phyloP scores from a whole-genome alignment of 2,888 invertebrate species.

The Salpingus planirostris region DNA sequence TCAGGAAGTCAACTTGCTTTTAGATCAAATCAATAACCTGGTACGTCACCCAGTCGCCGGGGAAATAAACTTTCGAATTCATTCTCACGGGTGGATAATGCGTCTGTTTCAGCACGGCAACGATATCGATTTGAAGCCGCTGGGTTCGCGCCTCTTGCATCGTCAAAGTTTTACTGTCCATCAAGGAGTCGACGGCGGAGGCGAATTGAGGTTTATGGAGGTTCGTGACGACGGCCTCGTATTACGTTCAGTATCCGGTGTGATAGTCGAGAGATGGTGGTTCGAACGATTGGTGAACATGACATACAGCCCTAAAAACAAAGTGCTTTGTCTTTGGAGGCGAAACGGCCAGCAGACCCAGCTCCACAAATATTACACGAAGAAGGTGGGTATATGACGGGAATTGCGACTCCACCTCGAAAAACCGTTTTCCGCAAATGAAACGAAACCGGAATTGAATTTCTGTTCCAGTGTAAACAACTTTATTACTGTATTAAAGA shows the following conservation, averaged over 20 bases:
- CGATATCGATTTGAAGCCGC: conserved; percentile 92
- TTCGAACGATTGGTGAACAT: conserved; percentile 97
- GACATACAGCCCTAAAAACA: conserved; percentile 98
- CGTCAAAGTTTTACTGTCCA: conserved; percentile 98
- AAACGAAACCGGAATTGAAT: too few species aligned
- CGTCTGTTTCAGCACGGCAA: conserved; percentile 74
- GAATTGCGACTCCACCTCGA: too few species aligned
- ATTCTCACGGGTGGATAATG: too few species aligned
- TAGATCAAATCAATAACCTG: conserved; percentile 90
- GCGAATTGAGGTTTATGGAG: conserved; percentile 81
- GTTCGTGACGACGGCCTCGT: conserved; percentile 95
- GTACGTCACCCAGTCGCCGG: too few species aligned
- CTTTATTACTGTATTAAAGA: conserved; percentile 98
- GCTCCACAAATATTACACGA: conserved; percentile 96
- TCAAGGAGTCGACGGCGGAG: conserved; percentile 86
- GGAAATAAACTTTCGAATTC: too few species aligned
- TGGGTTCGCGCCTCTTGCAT: conserved; percentile 90
- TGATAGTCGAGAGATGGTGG: conserved; percentile 96
- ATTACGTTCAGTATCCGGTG: conserved; percentile 71
- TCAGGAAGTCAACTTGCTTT: conserved; percentile 91
- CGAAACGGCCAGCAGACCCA: conserved; percentile 90
- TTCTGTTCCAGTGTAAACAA: conserved; percentile 78
- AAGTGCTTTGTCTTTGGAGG: conserved; percentile 94
- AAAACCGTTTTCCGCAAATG: too few species aligned
- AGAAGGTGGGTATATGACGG: conserved; percentile 91